Evolutionary conservation across 1,140 invertebrate genomes (phyloP).

Genomic region (Lordiphosa mommai): DNA sequence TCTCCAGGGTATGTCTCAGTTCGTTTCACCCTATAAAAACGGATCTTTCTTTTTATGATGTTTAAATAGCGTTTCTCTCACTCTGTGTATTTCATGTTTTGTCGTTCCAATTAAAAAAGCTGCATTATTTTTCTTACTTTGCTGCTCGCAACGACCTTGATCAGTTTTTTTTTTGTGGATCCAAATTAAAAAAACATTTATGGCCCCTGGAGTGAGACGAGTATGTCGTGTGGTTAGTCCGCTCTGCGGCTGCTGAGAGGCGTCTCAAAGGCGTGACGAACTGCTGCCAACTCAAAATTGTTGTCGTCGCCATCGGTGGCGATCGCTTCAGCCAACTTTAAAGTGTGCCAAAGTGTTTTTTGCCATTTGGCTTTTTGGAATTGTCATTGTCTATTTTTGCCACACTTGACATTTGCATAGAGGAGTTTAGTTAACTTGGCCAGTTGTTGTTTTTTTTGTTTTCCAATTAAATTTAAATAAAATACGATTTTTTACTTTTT

Average conservation of each 20-base stretch:
- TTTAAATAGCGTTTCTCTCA: slow-evolving; percentile 17
- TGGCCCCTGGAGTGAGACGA: slow-evolving; percentile 42
- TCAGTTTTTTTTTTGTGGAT: slow-evolving; percentile 15
- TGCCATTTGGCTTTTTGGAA: slow-evolving; percentile 58
- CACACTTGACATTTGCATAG: slow-evolving; percentile 73
- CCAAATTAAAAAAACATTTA: slow-evolving; percentile 72
- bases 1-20: neutral
- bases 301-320: neutral
- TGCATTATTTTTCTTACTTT: slow-evolving; percentile 14
- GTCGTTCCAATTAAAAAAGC: slow-evolving; percentile 39
- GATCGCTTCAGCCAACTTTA: slow-evolving; percentile 23
- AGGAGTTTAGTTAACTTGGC: slow-evolving; percentile 42
- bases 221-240: slow-evolving; percentile 26
- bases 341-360: slow-evolving; percentile 69
- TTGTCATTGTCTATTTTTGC: slow-evolving; percentile 69
- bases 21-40: neutral
- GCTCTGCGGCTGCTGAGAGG: slow-evolving; percentile 45
- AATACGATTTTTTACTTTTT: slow-evolving; percentile 29
- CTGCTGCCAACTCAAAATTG: slow-evolving; percentile 53
- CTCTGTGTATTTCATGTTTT: slow-evolving; percentile 11
- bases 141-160: slow-evolving; percentile 23
- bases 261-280: slow-evolving; percentile 71
- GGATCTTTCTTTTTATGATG: slow-evolving; percentile 9
- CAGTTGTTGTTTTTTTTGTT: slow-evolving; percentile 21
- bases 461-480: slow-evolving; percentile 68